A percentile compares a stretch with the other conserved stretches of the same genome.
Evolutionary conservation across 2,797 vertebrate species (phyloP).

Genomic region (Rhodeus uyekii): DNA sequence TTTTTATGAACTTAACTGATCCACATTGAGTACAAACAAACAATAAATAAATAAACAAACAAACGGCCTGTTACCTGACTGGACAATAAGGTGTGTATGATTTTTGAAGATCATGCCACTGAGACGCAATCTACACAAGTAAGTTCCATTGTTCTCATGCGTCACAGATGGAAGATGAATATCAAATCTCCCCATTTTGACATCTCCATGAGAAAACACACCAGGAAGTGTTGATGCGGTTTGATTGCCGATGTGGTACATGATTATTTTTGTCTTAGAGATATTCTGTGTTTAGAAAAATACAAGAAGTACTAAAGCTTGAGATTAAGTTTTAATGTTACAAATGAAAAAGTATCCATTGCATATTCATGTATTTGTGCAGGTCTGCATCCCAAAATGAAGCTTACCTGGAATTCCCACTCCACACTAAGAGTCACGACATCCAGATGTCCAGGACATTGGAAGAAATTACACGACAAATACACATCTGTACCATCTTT

Average conservation of each 20-base stretch:
- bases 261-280: not conserved
- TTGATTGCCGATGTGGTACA: slow-evolving; percentile 20
- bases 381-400: not conserved
- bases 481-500: slow-evolving; percentile 5
- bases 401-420: slow-evolving; percentile 41
- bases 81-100: not conserved
- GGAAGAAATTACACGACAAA: slow-evolving; percentile 9
- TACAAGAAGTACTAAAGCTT: not conserved
- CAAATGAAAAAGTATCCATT: not conserved
- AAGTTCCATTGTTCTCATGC: slow-evolving; percentile 26
- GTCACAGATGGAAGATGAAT: not conserved
- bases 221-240: not conserved
- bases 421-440: not conserved
- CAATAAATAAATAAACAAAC: not conserved
- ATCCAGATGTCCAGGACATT: slow-evolving; percentile 10
- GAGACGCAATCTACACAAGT: slow-evolving; percentile 23
- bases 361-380: not conserved
- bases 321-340: not conserved
- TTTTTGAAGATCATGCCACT: slow-evolving; percentile 15
- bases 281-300: not conserved
- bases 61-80: not conserved
- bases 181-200: slow-evolving; percentile 24
- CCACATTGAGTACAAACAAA: not conserved
- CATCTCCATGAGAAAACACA: not conserved
- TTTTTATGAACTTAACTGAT: no score